Evolutionary conservation across 2,888 invertebrate genomes (phyloP).

Genomic region (Steromphala cineraria): DNA sequence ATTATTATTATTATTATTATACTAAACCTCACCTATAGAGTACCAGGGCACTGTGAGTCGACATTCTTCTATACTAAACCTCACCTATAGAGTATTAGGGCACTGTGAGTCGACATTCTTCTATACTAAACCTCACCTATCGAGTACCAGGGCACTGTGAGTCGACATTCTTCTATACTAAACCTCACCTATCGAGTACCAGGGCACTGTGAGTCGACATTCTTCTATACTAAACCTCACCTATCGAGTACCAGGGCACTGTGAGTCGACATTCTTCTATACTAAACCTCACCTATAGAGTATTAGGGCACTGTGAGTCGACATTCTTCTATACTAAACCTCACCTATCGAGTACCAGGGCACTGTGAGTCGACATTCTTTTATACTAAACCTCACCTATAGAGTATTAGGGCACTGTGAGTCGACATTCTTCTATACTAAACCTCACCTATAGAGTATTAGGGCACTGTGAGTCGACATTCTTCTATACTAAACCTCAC

Average conservation of each 20-base stretch:
- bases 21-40: not conserved
- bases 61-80: conserved; percentile 13
- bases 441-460: not conserved
- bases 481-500: not conserved
- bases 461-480: conserved; percentile 2
- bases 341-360: not conserved
- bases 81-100: not conserved
- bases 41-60: conserved; percentile 1
- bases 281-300: not conserved
- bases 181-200: not conserved
- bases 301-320: conserved; percentile 2
- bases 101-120: conserved; percentile 12
- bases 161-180: conserved; percentile 7
- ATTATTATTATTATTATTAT: too few species aligned
- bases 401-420: not conserved
- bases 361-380: conserved; percentile 12
- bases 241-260: not conserved
- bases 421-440: conserved; percentile 7
- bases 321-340: conserved; percentile 13
- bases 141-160: not conserved
- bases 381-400: not conserved
- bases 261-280: conserved; percentile 12
- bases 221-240: not conserved
- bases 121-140: not conserved
- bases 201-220: conserved; percentile 2